Conservation (phyloP, 2,888 invertebrate genomes). For the Fissipunctia ypsillon region DNA sequence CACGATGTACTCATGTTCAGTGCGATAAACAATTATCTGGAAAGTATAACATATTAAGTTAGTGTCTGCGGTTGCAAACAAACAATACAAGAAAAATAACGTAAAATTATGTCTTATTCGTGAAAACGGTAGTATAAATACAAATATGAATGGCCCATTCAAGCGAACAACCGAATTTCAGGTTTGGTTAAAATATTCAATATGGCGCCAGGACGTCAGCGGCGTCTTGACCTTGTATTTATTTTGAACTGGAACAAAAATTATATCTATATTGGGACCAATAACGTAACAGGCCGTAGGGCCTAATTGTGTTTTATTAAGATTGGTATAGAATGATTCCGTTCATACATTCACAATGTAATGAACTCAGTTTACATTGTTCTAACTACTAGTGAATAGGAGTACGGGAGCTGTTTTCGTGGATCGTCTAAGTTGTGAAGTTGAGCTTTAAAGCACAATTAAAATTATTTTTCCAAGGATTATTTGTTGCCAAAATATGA, state of each 20-base stretch:
- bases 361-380: constrained; percentile 9
- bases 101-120: neutral
- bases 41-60: constrained; percentile 65
- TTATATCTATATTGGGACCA: constrained; percentile 56
- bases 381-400: neutral
- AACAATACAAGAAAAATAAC: neutral
- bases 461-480: neutral
- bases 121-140: neutral
- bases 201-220: neutral
- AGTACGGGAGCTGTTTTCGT: constrained; percentile 1
- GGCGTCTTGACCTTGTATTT: constrained; percentile 34
- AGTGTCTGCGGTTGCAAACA: neutral
- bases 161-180: constrained; percentile 9
- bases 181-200: constrained; percentile 17
- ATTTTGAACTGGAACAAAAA: constrained; percentile 42
- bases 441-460: neutral
- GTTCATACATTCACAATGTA: constrained; percentile 14
- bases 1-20: constrained; percentile 92
- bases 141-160: neutral
- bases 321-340: constrained; percentile 35
- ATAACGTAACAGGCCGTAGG: constrained; percentile 65
- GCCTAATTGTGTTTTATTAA: constrained; percentile 63
- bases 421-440: neutral
- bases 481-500: neutral
- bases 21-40: constrained; percentile 92